These are phyloP conservation scores for Spongilla lacustris DNA, from an alignment of 37 sponge, comb jelly and placozoan genomes.

Conservation along the genomic window DNA sequence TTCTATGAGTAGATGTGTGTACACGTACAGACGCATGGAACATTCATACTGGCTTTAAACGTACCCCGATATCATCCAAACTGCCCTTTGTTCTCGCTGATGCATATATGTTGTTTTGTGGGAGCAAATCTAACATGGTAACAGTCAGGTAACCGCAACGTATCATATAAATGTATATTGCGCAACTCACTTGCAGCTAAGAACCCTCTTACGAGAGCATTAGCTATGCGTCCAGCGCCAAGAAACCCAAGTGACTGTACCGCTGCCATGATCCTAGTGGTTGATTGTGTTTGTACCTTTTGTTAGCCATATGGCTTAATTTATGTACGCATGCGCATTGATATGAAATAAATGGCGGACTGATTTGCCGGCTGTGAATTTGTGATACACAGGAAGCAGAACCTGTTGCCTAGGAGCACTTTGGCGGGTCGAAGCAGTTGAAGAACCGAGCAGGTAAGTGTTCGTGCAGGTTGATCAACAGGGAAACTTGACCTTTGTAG, in stretches of 20 bases:
- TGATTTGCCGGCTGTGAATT: slow-evolving; percentile 7
- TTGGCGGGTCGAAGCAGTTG: neutral
- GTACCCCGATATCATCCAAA: neutral
- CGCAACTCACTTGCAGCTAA: slow-evolving; percentile 55
- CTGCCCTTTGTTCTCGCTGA: slow-evolving; percentile 36
- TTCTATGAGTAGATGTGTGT: slow-evolving; percentile 24
- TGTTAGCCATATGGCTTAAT: neutral
- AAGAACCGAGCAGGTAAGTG: neutral
- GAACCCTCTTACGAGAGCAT: slow-evolving; percentile 84
- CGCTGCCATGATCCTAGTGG: slow-evolving; percentile 3
- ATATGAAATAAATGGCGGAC: slow-evolving; percentile 7
- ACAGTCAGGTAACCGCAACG: neutral
- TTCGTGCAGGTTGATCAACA: neutral
- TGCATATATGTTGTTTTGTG: slow-evolving; percentile 24
- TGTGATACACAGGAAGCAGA: neutral
- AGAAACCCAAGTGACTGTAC: slow-evolving; percentile 80
- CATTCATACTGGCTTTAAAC: neutral
- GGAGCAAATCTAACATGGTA: slow-evolving; percentile 10
- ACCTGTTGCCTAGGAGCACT: neutral
- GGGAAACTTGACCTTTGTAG: neutral
- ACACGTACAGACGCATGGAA: neutral
- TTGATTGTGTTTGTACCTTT: neutral
- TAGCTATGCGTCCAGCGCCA: slow-evolving; percentile 92
- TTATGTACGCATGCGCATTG: slow-evolving; percentile 25
- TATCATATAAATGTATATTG: neutral